These are phyloP conservation scores for Eonycteris spelaea DNA, from an alignment of 2,113 vertebrate species.

Conservation along the genomic window DNA sequence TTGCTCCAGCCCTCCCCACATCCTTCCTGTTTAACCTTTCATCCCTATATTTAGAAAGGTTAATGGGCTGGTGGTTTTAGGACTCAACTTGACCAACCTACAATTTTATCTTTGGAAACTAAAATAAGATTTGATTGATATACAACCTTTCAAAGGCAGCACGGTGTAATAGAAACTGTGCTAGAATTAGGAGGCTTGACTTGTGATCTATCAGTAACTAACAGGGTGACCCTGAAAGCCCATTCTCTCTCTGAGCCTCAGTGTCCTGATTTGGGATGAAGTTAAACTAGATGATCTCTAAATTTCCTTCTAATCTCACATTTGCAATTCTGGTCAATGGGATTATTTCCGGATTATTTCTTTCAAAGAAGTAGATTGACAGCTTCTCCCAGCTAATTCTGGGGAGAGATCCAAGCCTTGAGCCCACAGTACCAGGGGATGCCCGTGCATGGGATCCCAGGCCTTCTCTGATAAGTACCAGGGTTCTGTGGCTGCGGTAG, in stretches of 20 bases:
- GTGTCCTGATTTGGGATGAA: background rate
- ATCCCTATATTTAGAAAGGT: background rate
- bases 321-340: background rate
- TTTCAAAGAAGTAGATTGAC: background rate
- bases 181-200: background rate
- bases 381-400: background rate
- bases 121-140: background rate
- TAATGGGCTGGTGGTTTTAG: background rate
- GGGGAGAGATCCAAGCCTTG: background rate
- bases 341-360: background rate
- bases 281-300: background rate
- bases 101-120: background rate
- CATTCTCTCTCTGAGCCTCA: slow-evolving; percentile 7
- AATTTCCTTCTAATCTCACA: background rate
- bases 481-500: background rate
- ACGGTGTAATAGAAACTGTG: background rate
- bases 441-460: background rate
- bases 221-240: background rate
- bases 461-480: background rate
- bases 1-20: background rate
- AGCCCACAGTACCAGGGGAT: background rate
- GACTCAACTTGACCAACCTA: background rate
- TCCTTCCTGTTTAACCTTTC: background rate
- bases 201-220: background rate
- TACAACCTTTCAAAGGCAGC: background rate